A percentile compares a stretch with the other conserved stretches of the same genome.
Conservation (phyloP, 1,140 invertebrate species). For the Lucilia sericata region DNA sequence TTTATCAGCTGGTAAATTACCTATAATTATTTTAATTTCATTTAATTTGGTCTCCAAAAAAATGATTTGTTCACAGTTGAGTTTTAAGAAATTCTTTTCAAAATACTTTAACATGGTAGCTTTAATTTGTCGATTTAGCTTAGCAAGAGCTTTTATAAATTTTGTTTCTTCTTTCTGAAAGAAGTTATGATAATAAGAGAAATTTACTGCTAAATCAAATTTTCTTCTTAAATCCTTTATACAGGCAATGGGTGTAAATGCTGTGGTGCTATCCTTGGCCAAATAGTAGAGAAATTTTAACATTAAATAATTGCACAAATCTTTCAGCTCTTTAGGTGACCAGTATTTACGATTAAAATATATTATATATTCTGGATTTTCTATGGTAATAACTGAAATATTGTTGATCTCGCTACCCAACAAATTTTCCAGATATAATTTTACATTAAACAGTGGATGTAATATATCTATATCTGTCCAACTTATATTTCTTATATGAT, state of each 20-base stretch:
- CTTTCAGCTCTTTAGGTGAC: not conserved
- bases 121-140: not conserved
- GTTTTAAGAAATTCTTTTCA: not conserved
- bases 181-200: not conserved
- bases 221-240: not conserved
- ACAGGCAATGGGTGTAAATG: not conserved
- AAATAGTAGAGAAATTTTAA: not conserved
- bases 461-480: too few species aligned
- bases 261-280: not conserved
- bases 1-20: not conserved
- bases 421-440: not conserved
- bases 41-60: not conserved
- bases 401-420: not conserved
- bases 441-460: not conserved
- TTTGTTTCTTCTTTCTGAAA: not conserved
- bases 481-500: too few species aligned
- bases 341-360: not conserved
- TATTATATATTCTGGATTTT: not conserved
- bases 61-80: not conserved
- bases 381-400: not conserved
- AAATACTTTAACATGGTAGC: not conserved
- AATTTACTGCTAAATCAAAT: not conserved
- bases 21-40: not conserved
- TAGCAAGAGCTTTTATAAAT: not conserved
- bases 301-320: constrained; percentile 2